phyloP scores from a whole-genome alignment of 2,113 vertebrate species.

The Daboia siamensis region DNA sequence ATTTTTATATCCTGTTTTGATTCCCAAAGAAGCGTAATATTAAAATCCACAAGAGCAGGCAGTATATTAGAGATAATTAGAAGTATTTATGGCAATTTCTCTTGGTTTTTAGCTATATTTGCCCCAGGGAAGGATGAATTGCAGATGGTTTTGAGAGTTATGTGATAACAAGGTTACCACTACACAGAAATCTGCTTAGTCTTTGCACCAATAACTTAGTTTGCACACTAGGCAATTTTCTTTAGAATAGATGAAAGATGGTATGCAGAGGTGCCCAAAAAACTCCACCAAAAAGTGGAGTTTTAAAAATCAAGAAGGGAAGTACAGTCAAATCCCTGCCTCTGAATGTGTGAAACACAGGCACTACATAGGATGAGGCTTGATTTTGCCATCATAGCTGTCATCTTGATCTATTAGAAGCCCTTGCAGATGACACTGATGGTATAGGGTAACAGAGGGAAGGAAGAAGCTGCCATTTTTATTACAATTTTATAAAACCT shows the following conservation, averaged over 20 bases:
- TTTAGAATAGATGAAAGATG: background rate
- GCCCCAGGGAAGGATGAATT: background rate
- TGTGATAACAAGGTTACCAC: background rate
- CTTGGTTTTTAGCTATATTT: background rate
- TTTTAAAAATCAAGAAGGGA: background rate
- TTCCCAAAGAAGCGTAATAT: background rate
- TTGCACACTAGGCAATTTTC: background rate
- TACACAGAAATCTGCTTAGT: background rate
- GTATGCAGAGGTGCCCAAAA: background rate
- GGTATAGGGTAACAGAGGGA: background rate
- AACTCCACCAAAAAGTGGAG: background rate
- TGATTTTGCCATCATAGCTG: background rate
- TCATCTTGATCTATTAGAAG: background rate
- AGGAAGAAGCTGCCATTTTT: background rate
- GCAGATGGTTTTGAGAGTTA: background rate
- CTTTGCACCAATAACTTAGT: background rate
- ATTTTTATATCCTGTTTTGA: background rate
- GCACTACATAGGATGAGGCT: background rate
- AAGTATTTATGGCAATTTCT: background rate
- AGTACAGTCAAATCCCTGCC: background rate
- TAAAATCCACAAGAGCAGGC: background rate
- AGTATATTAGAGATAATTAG: background rate
- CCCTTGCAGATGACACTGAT: background rate
- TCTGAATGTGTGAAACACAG: background rate
- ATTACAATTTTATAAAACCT: background rate